These are phyloP conservation scores for Romanogobio albipinnatus DNA, from an alignment of 2,113 vertebrate genomes.

Conservation along the genomic window DNA sequence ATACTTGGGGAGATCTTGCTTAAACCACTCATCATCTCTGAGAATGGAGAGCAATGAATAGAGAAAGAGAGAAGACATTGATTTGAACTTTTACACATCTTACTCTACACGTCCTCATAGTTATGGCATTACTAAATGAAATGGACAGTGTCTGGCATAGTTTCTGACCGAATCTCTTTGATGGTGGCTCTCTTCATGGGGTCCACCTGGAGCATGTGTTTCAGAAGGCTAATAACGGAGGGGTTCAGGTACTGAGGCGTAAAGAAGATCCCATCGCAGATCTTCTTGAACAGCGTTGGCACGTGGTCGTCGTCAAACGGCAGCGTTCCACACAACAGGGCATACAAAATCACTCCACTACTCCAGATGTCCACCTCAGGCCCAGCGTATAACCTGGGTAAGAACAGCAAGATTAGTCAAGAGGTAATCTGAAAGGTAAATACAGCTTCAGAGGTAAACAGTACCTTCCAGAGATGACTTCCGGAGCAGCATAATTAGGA, in stretches of 20 bases:
- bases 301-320: constrained; percentile 98
- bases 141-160: neutral
- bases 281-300: constrained; percentile 99
- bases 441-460: neutral
- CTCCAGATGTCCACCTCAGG: constrained; percentile 99
- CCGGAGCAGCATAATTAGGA: constrained; percentile 97
- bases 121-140: neutral
- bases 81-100: neutral
- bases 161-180: constrained; percentile 91
- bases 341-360: constrained; percentile 97
- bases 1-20: constrained; percentile 94
- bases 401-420: neutral
- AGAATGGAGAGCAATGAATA: constrained; percentile 47
- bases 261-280: constrained; percentile 98
- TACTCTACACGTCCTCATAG: neutral
- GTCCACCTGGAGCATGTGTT: constrained; percentile 98
- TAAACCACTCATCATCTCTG: constrained; percentile 98
- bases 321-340: constrained; percentile 92
- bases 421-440: neutral
- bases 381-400: constrained; percentile 89
- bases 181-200: constrained; percentile 98
- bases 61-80: neutral
- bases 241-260: constrained; percentile 95
- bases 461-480: constrained; percentile 98
- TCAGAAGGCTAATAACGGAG: constrained; percentile 88